Base-by-base conservation (phyloP, 2,888 invertebrate genomes). In the Latrodectus elegans region DNA sequence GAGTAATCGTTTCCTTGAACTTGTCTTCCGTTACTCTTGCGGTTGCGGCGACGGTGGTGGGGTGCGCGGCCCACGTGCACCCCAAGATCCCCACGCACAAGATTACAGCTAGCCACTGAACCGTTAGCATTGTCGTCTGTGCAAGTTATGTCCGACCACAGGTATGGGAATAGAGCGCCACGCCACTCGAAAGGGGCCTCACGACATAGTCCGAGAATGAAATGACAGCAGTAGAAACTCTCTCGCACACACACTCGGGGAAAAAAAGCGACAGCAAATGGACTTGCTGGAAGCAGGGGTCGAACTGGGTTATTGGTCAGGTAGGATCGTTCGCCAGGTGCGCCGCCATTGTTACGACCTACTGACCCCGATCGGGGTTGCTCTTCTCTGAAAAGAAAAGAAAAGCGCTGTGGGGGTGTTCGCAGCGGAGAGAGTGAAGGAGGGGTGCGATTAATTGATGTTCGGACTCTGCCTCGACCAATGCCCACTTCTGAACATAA, bases 261-360 rank as follows among this genome's bases (percentile, higher is more conserved):
- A 51, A 49, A 53, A 73, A 73, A 52, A 77, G 77, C 52, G 49
- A 71, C 70, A 71, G 70, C 84, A 73, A 84, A 84, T 78, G 84
- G 75, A 70, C 83, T 60, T 74, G 83, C 55, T n/a, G 38, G 73
- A 55, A 75, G 49, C 60, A 51, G 55, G 74, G 85, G 80, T 70
- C 85, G 80, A 86, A 76, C 67, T 86, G 85, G 85, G 85, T 86
- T 86, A 86, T 86, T 86, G 85, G 85, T 86, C 80, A 86, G 85
- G 80, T 73, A 75, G 60, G 79, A 78, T 79, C 75, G 80, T 65
- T 67, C 70, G 72, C 68, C 80, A 80, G 80, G 85, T 86, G 85
- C 75, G 80, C 10, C 85, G 85, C 85, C 85, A 86, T 80, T 81
- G 84, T 84, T 73, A 12, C 75, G 85, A 70, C 85, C 85, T 86